These are phyloP conservation scores for Scartelaos histophorus DNA, from an alignment of 2,113 vertebrate species.

Conservation along the genomic window DNA sequence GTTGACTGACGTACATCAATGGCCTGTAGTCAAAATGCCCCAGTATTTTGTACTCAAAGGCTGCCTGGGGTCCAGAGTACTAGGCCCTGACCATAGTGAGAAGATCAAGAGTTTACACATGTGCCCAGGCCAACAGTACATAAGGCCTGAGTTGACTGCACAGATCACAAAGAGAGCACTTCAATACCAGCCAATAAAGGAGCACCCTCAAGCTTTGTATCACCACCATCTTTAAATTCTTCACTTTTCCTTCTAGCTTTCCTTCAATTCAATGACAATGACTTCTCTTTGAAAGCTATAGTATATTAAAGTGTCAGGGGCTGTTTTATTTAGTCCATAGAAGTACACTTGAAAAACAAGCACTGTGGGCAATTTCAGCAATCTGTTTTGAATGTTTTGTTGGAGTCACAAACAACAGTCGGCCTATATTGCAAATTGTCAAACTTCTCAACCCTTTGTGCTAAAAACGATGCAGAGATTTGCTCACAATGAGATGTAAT, in stretches of 20 bases:
- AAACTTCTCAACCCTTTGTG: constrained; percentile 46
- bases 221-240: constrained; percentile 21
- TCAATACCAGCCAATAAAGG: constrained; percentile 35
- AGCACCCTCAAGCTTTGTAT: constrained; percentile 37
- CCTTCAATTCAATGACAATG: background rate
- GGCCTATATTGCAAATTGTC: background rate
- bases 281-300: constrained; percentile 6
- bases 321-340: constrained; percentile 7
- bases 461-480: constrained; percentile 19
- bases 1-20: constrained; percentile 10
- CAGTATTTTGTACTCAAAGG: constrained; percentile 27
- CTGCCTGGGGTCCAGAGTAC: constrained; percentile 41
- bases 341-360: constrained; percentile 8
- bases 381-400: constrained; percentile 9
- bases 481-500: constrained; percentile 49
- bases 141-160: constrained; percentile 6
- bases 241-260: constrained; percentile 12
- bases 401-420: background rate
- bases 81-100: constrained; percentile 27
- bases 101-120: constrained; percentile 58
- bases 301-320: constrained; percentile 56
- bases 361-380: constrained; percentile 2
- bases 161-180: background rate
- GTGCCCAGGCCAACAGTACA: constrained; percentile 28
- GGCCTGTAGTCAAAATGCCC: constrained; percentile 29